Evolutionary conservation across 2,113 vertebrate species (phyloP), one percentile per base, ranked within the genome.

Genomic region (Puffinus mauretanicus): DNA sequence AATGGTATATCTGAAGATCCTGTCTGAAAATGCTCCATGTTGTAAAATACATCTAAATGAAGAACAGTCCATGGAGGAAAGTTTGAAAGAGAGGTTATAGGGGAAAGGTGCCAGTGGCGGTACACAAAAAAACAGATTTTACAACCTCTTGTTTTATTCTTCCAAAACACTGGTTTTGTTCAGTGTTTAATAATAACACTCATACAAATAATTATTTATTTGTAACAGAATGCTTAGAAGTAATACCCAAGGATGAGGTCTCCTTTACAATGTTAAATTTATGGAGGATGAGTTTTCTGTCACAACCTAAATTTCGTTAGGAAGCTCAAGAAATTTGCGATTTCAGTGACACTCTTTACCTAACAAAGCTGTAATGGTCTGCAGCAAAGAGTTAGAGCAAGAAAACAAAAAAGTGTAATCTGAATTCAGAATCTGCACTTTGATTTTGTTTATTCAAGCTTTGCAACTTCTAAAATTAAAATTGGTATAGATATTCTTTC

Each of bases 301-400:
- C 14, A 27, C 19, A 60, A 42, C 2, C 1, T 57, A 36, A 24
- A 77, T 60, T 61, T 88, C 19, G 10, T 57, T 38, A 66, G 29
- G 46, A 55, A 67, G 12, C 2, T 42, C 22, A 71, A 71, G 25
- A 32, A 44, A 1, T 22, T 42, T 64, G 11, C 0, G 0, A 3
- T 85, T 82, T 90, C 42, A 52, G 15, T 71, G 65, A 11, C 6
- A 36, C 2, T 54, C 11, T 70, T 86, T 88, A 34, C 21, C 7
- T 26, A 46, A 51, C 16, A 85, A 67, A 71, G 7, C 24, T 42
- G 7, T 61, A 46, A 75, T 67, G 3, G 25, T 42, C n/a, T 82
- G 16, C 12, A 61, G 7, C 27, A 81, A 76, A 84, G 36, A 55
- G 5, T 55, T 65, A 66, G 5, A 81, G 32, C 3, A 66, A 76